These are phyloP conservation scores for Hirtodrosophila duncani DNA, from an alignment of 2,888 invertebrate genomes.

Conservation along the genomic window DNA sequence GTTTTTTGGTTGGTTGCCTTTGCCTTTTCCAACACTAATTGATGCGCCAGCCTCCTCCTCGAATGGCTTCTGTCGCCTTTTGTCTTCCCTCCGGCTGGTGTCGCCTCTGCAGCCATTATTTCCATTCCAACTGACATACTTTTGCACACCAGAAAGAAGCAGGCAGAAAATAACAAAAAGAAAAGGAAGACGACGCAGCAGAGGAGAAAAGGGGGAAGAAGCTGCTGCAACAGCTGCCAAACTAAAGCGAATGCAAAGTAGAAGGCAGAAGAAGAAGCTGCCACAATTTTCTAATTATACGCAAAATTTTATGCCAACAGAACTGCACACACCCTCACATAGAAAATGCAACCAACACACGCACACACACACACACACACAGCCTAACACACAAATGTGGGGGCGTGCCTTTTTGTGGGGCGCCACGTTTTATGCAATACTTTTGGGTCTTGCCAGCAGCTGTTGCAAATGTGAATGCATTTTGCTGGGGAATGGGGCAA, in stretches of 20 bases:
- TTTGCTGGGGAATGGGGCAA: constrained; percentile 5
- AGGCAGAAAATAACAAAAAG: constrained; percentile 12
- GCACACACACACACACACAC: constrained; percentile 5
- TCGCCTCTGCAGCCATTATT: constrained; percentile 8
- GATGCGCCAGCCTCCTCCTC: constrained; percentile 63
- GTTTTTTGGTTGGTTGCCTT: no score
- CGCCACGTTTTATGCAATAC: constrained; percentile 62
- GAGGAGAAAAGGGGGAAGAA: no score
- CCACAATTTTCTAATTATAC: constrained; percentile 72
- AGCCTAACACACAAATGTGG: background rate
- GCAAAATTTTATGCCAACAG: constrained; percentile 71
- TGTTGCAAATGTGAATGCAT: background rate
- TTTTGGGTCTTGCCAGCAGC: constrained; percentile 27
- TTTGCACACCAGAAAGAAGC: constrained; percentile 35
- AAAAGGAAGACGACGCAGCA: constrained; percentile 9
- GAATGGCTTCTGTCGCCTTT: constrained; percentile 24
- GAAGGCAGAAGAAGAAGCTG: constrained; percentile 46
- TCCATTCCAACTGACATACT: constrained; percentile 43
- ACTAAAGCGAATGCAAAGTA: constrained; percentile 19
- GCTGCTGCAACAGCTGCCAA: constrained; percentile 38
- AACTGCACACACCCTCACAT: constrained; percentile 38
- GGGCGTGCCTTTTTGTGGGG: constrained; percentile 17
- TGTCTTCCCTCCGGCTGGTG: background rate
- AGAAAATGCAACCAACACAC: constrained; percentile 22
- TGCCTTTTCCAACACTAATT: constrained; percentile 65